phyloP scores from a whole-genome alignment of 2,888 invertebrate genomes.

The Drosophila affinis region DNA sequence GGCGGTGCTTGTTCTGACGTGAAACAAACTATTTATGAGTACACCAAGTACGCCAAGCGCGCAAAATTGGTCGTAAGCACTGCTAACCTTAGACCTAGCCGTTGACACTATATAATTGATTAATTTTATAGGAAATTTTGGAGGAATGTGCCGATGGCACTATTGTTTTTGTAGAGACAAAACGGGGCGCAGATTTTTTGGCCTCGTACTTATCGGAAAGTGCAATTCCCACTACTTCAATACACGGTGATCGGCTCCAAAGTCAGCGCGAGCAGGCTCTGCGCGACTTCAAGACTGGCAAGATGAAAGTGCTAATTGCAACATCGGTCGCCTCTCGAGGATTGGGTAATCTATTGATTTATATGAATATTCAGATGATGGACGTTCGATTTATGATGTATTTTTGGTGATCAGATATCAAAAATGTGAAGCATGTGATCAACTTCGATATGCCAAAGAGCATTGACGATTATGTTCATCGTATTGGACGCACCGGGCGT shows the following conservation, averaged over 20 bases:
- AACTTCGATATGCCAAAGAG: slow-evolving; percentile 95
- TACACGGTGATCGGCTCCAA: slow-evolving; percentile 98
- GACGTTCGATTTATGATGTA: neutral
- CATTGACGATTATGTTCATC: slow-evolving; percentile 97
- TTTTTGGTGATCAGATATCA: slow-evolving; percentile 87
- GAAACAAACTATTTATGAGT: slow-evolving; percentile 90
- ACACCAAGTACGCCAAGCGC: slow-evolving; percentile 89
- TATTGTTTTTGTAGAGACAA: slow-evolving; percentile 95
- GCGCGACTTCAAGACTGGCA: slow-evolving; percentile 92
- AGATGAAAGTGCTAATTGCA: slow-evolving; percentile 93
- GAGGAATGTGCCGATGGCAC: slow-evolving; percentile 84
- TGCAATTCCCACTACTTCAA: slow-evolving; percentile 96
- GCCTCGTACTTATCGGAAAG: slow-evolving; percentile 92
- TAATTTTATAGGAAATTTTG: slow-evolving; percentile 73
- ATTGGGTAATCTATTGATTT: slow-evolving; percentile 86
- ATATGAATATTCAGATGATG: neutral
- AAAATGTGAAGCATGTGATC: slow-evolving; percentile 93
- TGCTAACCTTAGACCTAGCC: neutral
- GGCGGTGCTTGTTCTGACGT: slow-evolving; percentile 97
- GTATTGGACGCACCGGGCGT: slow-evolving; percentile 97
- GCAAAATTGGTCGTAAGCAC: slow-evolving; percentile 86
- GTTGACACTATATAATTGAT: neutral
- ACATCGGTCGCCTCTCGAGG: slow-evolving; percentile 98
- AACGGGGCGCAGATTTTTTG: slow-evolving; percentile 94
- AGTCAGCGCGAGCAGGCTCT: slow-evolving; percentile 98